Conservation (phyloP, 2,113 vertebrate genomes). For the Gymnogyps californianus region DNA sequence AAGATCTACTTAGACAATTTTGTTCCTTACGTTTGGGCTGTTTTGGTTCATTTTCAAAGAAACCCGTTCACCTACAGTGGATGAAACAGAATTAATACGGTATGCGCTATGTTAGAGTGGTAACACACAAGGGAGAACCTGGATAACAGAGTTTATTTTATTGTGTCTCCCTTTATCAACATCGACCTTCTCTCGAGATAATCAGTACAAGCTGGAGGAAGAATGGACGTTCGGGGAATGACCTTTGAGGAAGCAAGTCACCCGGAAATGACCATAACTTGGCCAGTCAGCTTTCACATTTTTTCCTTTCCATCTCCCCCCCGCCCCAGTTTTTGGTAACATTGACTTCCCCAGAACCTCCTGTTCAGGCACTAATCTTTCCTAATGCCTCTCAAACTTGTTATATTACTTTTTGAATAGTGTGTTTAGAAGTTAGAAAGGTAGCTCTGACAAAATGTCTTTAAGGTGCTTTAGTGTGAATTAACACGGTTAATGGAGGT, state of each 20-base stretch:
- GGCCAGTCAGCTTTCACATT: constrained; percentile 60
- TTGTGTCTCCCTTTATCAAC: constrained; percentile 80
- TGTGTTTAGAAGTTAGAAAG: constrained; percentile 74
- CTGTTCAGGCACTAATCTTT: constrained; percentile 60
- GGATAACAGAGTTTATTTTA: constrained; percentile 73
- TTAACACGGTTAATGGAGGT: constrained; percentile 79
- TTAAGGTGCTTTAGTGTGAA: constrained; percentile 85
- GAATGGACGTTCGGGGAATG: constrained; percentile 65
- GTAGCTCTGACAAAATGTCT: constrained; percentile 86
- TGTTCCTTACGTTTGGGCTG: not conserved
- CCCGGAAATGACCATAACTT: constrained; percentile 71
- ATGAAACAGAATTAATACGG: not conserved
- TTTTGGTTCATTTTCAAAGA: constrained; percentile 6
- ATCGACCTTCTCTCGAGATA: constrained; percentile 69
- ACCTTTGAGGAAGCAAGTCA: constrained; percentile 81
- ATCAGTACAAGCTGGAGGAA: constrained; percentile 78
- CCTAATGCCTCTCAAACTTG: constrained; percentile 71
- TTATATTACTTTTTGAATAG: constrained; percentile 77
- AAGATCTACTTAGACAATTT: not conserved
- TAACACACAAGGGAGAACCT: constrained; percentile 6
- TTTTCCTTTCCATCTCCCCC: not conserved
- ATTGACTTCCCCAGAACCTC: constrained; percentile 52
- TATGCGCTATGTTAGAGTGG: not conserved
- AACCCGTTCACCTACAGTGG: not conserved
- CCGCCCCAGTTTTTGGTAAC: constrained; percentile 18